phyloP scores from a whole-genome alignment of 2,797 vertebrate genomes.

The Masticophis lateralis region DNA sequence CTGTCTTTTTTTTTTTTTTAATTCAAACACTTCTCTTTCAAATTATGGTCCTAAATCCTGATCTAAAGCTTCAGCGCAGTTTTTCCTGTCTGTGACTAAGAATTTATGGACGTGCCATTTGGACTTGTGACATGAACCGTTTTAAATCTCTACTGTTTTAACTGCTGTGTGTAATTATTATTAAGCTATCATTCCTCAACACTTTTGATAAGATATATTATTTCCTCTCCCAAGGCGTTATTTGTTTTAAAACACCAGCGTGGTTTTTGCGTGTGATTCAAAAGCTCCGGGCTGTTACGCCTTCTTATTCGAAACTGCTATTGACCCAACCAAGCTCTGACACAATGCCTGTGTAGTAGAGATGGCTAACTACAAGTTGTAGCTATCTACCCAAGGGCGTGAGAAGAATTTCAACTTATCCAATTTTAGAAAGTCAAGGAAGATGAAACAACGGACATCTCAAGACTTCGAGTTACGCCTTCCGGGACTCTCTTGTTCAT shows the following conservation, averaged over 20 bases:
- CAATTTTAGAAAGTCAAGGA: conserved; percentile 62
- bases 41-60: not conserved
- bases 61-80: not conserved
- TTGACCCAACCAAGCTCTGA: conserved; percentile 18
- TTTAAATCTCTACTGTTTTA: rapidly evolving
- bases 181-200: conserved; percentile 18
- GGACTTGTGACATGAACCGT: not conserved
- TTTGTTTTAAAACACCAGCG: rapidly evolving
- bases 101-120: not conserved
- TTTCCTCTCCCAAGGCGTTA: conserved; percentile 10
- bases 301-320: not conserved
- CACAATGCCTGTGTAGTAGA: conserved; percentile 33
- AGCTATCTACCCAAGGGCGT: conserved; percentile 42
- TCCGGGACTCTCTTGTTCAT: conserved; percentile 31
- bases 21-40: not conserved
- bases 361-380: conserved; percentile 46
- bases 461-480: conserved; percentile 45
- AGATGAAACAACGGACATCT: conserved; percentile 55
- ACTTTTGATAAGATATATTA: not conserved
- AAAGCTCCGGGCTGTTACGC: not conserved
- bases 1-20: not conserved
- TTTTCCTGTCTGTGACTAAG: not conserved
- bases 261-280: not conserved
- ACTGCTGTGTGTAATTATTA: conserved; percentile 42
- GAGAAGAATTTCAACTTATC: conserved; percentile 46